Evolutionary conservation across 2,113 vertebrate genomes (phyloP).

Genomic region (Psittacula cyanocephala): DNA sequence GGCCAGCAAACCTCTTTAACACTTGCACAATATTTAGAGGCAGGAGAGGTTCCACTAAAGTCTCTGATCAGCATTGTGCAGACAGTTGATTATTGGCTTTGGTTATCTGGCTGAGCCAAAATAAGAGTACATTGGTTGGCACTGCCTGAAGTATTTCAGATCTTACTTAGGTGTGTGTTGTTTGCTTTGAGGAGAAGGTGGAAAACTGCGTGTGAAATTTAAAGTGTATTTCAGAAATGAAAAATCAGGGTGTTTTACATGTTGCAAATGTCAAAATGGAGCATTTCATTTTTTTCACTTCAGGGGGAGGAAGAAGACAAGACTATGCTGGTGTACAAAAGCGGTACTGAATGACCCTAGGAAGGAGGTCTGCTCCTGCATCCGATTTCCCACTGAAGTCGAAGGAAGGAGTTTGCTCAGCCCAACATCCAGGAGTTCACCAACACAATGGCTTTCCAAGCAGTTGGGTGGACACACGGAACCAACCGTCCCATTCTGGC

Average conservation of each 20-base stretch:
- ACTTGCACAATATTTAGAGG: neutral
- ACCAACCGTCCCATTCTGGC: constrained; percentile 15
- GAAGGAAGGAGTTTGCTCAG: neutral
- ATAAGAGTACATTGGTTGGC: neutral
- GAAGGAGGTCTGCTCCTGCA: neutral
- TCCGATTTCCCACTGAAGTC: neutral
- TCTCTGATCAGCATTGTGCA: neutral
- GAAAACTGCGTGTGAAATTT: neutral
- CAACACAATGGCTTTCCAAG: neutral
- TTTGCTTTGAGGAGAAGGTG: neutral
- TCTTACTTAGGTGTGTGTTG: neutral
- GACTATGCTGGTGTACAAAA: neutral
- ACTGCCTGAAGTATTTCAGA: neutral
- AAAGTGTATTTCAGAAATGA: neutral
- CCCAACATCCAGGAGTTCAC: neutral
- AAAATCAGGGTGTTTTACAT: neutral
- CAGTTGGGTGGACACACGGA: neutral
- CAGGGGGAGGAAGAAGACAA: neutral
- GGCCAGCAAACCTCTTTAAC: neutral
- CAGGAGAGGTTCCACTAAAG: neutral
- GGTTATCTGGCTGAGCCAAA: neutral
- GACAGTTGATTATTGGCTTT: neutral
- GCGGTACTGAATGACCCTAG: neutral
- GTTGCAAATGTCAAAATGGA: neutral
- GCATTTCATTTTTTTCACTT: neutral